A percentile compares a stretch with the other conserved stretches of the same genome.
phyloP scores from a whole-genome alignment of 2,888 invertebrate species.

The Thecocarcelia acutangulata region DNA sequence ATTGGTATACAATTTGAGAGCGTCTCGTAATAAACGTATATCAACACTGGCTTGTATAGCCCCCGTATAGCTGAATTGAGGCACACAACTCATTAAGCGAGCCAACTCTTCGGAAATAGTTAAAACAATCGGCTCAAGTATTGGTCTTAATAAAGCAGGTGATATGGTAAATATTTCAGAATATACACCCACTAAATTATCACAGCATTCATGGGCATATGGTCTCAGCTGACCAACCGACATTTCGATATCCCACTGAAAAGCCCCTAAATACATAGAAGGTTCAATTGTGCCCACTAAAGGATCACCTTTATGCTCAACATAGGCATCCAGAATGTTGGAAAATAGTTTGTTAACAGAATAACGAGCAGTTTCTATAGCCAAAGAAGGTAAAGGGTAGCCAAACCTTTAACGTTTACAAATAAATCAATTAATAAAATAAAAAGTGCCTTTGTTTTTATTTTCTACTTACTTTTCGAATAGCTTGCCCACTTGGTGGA shows the following conservation, averaged over 20 bases:
- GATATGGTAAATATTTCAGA: constrained; percentile 84
- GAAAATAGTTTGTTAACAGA: constrained; percentile 82
- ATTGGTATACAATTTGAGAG: constrained; percentile 85
- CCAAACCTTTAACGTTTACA: constrained; percentile 82
- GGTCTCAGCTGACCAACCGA: constrained; percentile 90
- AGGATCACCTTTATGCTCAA: constrained; percentile 96
- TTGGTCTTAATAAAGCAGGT: constrained; percentile 88
- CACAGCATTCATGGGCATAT: constrained; percentile 93
- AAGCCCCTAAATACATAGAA: constrained; percentile 95
- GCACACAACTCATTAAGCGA: constrained; percentile 91
- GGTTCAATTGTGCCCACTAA: constrained; percentile 97
- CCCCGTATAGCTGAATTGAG: constrained; percentile 86
- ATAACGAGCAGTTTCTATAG: constrained; percentile 86
- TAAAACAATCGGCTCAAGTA: constrained; percentile 90
- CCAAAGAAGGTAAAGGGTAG: constrained; percentile 88
- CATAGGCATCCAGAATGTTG: constrained; percentile 88
- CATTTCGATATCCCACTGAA: constrained; percentile 91
- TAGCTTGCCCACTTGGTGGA: constrained; percentile 87
- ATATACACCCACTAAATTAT: constrained; percentile 86
- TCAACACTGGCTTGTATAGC: constrained; percentile 91
- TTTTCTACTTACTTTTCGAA: constrained; percentile 81
- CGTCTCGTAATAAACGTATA: constrained; percentile 86
- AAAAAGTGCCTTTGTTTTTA: background rate
- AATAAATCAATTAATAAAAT: background rate
- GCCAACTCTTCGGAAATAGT: constrained; percentile 96